Evolutionary conservation across 2,888 invertebrate species (phyloP), one percentile per base, ranked within the genome.

Genomic region (Acronicta leporina): DNA sequence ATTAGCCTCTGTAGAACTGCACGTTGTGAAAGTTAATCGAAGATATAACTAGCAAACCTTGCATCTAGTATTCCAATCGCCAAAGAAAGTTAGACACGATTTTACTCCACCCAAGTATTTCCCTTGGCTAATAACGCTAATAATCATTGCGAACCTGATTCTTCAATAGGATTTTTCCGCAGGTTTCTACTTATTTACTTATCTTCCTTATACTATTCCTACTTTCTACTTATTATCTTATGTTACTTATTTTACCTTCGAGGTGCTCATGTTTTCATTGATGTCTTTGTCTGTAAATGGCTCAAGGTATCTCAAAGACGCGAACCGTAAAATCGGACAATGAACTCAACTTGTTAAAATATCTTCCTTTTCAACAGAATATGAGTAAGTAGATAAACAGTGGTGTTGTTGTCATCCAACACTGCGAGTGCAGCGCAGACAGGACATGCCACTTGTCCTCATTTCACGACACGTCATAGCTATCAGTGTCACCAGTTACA

Each of bases 361-460:
- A 60, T 40, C 53, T 55, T 54, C 41, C 51, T 52, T 52, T 41
- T 52, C 20, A 13, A 51, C 30, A 38, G 55, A 14, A 43, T 56
- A 45, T 63, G 40, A 43, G 20, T 41, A 75, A 64, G 68, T 64
- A 64, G 79, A 67, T 72, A 73, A 72, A 79, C 58, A 63, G 54
- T 27, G 35, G 42, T 63, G 68, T 13, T 46, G 72, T 66, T 68
- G 72, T 40, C 67, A 51, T 43, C 45, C 62, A 65, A 78, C 76
- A 77, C 68, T 69, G 66, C 43, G 52, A 53, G 67, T 71, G 73
- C 75, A 77, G 35, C 47, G 43, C 69, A 78, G 74, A 83, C 91
- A 90, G 91, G 91, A 91, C 87, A 87, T 58, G 79, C 87, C 88
- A 89, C 85, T 91, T 91, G 89, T 72, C 80, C 87, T 74, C 81